Evolutionary conservation across 2,113 vertebrate genomes (phyloP).

Genomic region (Ictidomys tridecemlineatus): DNA sequence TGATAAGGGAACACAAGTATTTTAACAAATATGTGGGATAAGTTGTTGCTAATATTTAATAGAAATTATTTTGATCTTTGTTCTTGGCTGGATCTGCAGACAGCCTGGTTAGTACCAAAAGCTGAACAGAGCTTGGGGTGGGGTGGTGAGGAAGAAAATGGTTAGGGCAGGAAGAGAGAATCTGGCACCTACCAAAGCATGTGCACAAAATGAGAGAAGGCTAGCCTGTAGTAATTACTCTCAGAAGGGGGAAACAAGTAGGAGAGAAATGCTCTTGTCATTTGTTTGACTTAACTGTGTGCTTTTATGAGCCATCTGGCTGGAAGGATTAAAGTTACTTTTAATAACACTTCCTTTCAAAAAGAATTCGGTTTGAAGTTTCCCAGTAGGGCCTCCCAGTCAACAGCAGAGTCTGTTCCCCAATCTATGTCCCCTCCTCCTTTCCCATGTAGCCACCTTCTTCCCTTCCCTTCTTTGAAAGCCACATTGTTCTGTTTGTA

Average conservation of each 20-base stretch:
- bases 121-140: constrained; percentile 47
- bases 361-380: constrained; percentile 89
- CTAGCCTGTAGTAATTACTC: constrained; percentile 86
- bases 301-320: constrained; percentile 88
- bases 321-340: constrained; percentile 91
- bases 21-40: not conserved
- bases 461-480: constrained; percentile 34
- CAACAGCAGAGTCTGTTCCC: constrained; percentile 83
- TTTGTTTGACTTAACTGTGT: constrained; percentile 90
- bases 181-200: constrained; percentile 66
- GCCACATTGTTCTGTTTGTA: constrained; percentile 75
- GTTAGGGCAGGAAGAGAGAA: not conserved
- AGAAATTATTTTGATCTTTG: constrained; percentile 75
- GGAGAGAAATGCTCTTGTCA: constrained; percentile 86
- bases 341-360: constrained; percentile 89
- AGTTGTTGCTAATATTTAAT: not conserved
- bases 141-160: not conserved
- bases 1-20: not conserved
- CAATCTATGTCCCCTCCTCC: not conserved
- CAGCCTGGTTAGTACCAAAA: constrained; percentile 59
- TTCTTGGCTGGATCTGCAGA: constrained; percentile 80
- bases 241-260: constrained; percentile 88
- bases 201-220: constrained; percentile 82
- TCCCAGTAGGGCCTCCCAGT: constrained; percentile 86
- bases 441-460: constrained; percentile 18